A percentile compares a stretch with the other conserved stretches of the same genome.
Evolutionary conservation across 37 sponge, comb jelly and placozoan species (phyloP).

Genomic region (Bolinopsis microptera): DNA sequence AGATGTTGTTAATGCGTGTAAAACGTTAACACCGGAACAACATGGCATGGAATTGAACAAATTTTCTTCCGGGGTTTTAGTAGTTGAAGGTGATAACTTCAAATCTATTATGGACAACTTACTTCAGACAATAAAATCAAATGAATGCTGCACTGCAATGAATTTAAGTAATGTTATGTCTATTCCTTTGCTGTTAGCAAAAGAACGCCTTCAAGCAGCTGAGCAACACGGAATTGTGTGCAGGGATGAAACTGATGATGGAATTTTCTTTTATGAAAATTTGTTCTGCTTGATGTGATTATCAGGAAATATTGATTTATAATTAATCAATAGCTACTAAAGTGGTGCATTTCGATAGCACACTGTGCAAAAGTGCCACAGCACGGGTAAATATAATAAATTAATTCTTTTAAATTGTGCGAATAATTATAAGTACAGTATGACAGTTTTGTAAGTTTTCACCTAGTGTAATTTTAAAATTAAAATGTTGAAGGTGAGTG

Average conservation of each 20-base stretch:
- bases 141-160: background rate
- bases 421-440: no score
- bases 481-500: no score
- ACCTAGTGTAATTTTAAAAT: no score
- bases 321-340: background rate
- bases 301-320: background rate
- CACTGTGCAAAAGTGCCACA: background rate
- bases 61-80: conserved; percentile 57
- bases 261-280: conserved; percentile 90
- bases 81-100: conserved; percentile 66
- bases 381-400: background rate
- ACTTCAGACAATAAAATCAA: background rate
- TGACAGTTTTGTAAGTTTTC: no score
- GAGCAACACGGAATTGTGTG: conserved; percentile 83
- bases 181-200: conserved; percentile 46
- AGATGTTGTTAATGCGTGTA: conserved; percentile 90
- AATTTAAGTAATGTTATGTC: conserved; percentile 23
- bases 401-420: background rate
- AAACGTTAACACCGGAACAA: conserved; percentile 35
- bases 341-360: background rate
- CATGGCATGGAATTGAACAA: conserved; percentile 55
- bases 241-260: conserved; percentile 93
- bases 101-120: conserved; percentile 38
- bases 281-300: conserved; percentile 68
- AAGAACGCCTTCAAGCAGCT: conserved; percentile 66